These are phyloP conservation scores for Sminthurides aquaticus DNA, from an alignment of 2,888 invertebrate genomes.

Conservation along the genomic window DNA sequence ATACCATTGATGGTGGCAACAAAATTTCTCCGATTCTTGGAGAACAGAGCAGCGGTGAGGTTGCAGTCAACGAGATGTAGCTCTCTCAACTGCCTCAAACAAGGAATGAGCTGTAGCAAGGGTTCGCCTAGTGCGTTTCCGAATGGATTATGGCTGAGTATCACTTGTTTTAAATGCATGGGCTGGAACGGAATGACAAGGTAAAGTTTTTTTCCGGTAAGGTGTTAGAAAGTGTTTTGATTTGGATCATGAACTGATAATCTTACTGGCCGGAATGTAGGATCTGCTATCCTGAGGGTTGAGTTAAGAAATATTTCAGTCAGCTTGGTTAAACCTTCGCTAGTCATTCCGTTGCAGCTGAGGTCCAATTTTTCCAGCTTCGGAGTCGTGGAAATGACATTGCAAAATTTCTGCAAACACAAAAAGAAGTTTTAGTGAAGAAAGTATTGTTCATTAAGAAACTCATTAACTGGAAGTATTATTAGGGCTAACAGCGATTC, in stretches of 20 bases:
- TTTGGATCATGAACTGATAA: background rate
- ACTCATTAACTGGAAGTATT: too few species aligned
- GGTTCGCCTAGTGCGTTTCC: conserved; percentile 28
- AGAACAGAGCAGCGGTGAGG: conserved; percentile 29
- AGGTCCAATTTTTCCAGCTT: conserved; percentile 29
- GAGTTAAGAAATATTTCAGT: conserved; percentile 23
- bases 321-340: conserved; percentile 21
- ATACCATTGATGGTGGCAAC: conserved; percentile 27
- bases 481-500: conserved; percentile 31
- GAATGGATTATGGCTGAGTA: conserved; percentile 36
- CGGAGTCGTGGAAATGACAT: conserved; percentile 26
- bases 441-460: too few species aligned
- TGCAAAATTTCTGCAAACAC: conserved; percentile 25
- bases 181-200: conserved; percentile 6
- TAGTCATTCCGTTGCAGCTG: conserved; percentile 38
- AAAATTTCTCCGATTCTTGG: conserved; percentile 20
- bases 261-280: conserved; percentile 11
- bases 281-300: background rate
- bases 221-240: background rate
- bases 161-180: conserved; percentile 12
- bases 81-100: conserved; percentile 25
- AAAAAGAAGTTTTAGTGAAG: conserved; percentile 1
- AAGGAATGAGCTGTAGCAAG: conserved; percentile 20
- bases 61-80: conserved; percentile 31
- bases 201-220: background rate